These are phyloP conservation scores for Brachycybe producta DNA, from an alignment of 2,888 invertebrate species.

Conservation along the genomic window DNA sequence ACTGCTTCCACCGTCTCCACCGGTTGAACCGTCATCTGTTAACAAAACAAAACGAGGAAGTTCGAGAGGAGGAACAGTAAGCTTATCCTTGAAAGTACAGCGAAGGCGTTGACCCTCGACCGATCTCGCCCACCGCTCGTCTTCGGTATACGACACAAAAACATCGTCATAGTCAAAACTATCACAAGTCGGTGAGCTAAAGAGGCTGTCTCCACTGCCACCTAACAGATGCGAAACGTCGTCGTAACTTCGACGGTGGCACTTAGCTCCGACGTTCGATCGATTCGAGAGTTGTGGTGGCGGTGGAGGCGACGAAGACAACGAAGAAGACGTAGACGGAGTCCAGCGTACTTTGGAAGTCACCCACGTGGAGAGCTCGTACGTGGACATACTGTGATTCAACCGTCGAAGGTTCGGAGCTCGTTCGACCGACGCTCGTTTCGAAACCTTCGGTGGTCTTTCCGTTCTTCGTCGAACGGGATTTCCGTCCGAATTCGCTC, in stretches of 20 bases:
- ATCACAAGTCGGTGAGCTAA: conserved; percentile 22
- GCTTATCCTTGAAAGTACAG: too few relatives aligned
- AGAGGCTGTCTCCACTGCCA: conserved; percentile 20
- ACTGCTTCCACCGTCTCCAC: not conserved
- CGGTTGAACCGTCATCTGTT: not conserved
- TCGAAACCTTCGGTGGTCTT: too few relatives aligned
- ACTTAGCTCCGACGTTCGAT: not conserved
- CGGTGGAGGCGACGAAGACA: not conserved
- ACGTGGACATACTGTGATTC: not conserved
- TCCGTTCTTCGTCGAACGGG: too few relatives aligned
- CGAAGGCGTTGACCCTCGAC: not conserved
- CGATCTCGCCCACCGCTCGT: conserved; percentile 17
- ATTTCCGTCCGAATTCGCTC: too few relatives aligned
- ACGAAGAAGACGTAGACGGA: too few relatives aligned
- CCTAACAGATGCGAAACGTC: conserved; percentile 17
- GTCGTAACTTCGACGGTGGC: conserved; percentile 15
- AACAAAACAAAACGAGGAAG: not conserved
- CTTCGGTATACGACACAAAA: conserved; percentile 24
- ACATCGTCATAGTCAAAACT: conserved; percentile 25
- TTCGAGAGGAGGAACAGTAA: too few relatives aligned
- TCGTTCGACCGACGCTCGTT: too few relatives aligned
- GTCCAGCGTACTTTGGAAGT: not conserved
- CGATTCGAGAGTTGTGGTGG: not conserved
- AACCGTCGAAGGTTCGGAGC: not conserved
- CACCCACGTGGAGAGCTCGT: not conserved